These are phyloP conservation scores for Actinemys pallida DNA, from an alignment of 2,113 vertebrate genomes.

Conservation along the genomic window DNA sequence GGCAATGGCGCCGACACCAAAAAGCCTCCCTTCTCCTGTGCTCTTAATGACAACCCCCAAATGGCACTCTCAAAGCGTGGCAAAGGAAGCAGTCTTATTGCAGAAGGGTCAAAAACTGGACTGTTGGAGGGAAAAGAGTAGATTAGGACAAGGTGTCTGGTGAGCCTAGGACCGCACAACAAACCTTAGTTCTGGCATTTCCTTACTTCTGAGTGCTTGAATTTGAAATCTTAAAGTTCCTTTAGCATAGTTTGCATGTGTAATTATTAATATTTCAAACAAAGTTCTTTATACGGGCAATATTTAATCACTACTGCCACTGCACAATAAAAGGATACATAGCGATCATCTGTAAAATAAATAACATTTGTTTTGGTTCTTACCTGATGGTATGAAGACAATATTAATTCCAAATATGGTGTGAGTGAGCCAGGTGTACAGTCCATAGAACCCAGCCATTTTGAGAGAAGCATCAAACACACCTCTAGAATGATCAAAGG, in stretches of 20 bases:
- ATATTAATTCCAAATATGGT: slow-evolving; percentile 99
- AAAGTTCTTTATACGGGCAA: neutral
- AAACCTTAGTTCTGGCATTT: neutral
- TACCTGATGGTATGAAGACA: slow-evolving; percentile 99
- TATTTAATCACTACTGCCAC: neutral
- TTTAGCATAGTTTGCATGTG: neutral
- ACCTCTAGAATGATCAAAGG: slow-evolving; percentile 85
- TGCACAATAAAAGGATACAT: neutral
- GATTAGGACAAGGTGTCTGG: neutral
- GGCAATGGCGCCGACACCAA: neutral
- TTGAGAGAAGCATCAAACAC: slow-evolving; percentile 99
- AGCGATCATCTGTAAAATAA: neutral
- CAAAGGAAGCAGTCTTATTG: neutral
- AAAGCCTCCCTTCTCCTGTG: rapidly evolving
- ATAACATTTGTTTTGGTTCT: slow-evolving; percentile 46
- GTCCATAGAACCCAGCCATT: slow-evolving; percentile 98
- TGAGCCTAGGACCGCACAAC: neutral
- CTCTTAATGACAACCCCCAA: neutral
- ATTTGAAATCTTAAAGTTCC: neutral
- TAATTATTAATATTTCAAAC: neutral
- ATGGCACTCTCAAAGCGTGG: neutral
- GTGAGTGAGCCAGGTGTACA: slow-evolving; percentile 99
- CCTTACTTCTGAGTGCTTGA: neutral
- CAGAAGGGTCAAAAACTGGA: neutral
- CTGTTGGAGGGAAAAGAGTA: neutral